A percentile compares a stretch with the other conserved stretches of the same genome.
Conservation (phyloP, 2,113 vertebrate genomes). For the Pterophyllum scalare region DNA sequence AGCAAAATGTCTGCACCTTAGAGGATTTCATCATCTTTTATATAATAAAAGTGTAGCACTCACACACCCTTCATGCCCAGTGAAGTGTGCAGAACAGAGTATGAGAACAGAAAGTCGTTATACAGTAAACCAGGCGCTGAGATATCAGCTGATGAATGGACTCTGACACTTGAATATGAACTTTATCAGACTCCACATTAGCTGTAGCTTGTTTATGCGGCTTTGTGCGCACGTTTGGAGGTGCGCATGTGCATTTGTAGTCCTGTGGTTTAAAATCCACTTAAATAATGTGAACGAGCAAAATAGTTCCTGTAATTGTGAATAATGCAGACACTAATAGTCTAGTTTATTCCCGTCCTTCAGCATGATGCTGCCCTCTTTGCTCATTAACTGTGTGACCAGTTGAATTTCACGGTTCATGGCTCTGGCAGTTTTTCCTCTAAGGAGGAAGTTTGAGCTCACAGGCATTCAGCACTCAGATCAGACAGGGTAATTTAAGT, state of each 20-base stretch:
- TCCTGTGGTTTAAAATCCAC: not conserved
- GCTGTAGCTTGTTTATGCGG: constrained; percentile 13
- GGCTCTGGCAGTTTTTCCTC: constrained; percentile 32
- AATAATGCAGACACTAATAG: constrained; percentile 23
- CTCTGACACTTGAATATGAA: constrained; percentile 63
- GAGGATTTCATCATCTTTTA: constrained; percentile 40
- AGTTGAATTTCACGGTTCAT: constrained; percentile 48
- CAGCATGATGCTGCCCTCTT: constrained; percentile 10
- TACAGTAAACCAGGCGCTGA: constrained; percentile 16
- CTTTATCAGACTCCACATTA: constrained; percentile 55
- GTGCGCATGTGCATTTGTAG: not conserved
- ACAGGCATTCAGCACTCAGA: not conserved
- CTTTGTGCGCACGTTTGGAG: not conserved
- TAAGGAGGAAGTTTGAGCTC: constrained; percentile 38
- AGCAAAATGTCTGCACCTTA: constrained; percentile 24
- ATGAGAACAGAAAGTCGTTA: constrained; percentile 68
- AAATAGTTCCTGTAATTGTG: not conserved
- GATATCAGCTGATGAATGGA: constrained; percentile 17
- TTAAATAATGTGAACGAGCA: not conserved
- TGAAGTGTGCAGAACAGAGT: constrained; percentile 60
- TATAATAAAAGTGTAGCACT: constrained; percentile 16
- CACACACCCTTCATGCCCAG: constrained; percentile 24
- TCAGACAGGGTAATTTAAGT: constrained; percentile 5
- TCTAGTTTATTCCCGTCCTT: constrained; percentile 33
- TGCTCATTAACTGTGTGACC: constrained; percentile 49